Evolutionary conservation across 2,797 vertebrate species (phyloP).

Genomic region (Lacerta agilis): DNA sequence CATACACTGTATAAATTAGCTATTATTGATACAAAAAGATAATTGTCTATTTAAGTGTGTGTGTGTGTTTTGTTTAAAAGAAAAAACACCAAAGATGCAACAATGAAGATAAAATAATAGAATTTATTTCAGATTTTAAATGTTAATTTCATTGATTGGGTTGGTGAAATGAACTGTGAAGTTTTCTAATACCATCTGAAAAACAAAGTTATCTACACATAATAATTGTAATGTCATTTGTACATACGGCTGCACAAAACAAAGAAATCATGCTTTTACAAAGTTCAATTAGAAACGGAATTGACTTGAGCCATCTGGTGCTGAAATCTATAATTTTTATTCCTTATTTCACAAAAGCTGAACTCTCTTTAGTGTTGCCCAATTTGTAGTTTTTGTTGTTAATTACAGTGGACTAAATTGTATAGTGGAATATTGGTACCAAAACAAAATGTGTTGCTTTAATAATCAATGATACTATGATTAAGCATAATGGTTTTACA

Average conservation of each 20-base stretch:
- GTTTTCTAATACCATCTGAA: constrained; percentile 5
- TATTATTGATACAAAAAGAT: constrained; percentile 1
- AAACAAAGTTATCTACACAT: constrained; percentile 28
- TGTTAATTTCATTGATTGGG: constrained; percentile 24
- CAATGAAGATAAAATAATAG: constrained; percentile 11
- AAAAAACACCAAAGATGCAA: background rate
- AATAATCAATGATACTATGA: constrained; percentile 4
- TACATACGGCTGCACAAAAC: constrained; percentile 11
- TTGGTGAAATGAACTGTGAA: constrained; percentile 43
- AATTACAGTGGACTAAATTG: constrained; percentile 32
- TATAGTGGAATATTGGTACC: background rate
- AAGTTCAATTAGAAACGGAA: background rate
- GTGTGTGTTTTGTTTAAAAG: no score
- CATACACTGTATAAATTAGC: constrained; percentile 20
- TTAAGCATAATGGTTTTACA: background rate
- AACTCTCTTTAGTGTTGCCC: constrained; percentile 10
- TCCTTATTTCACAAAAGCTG: constrained; percentile 14
- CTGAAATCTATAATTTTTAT: constrained; percentile 39
- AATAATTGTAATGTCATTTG: constrained; percentile 30
- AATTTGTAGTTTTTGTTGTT: constrained; percentile 18
- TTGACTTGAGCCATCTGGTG: background rate
- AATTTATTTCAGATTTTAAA: constrained; percentile 22
- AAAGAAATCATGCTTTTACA: constrained; percentile 12
- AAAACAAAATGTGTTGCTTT: constrained; percentile 20
- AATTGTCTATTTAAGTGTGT: background rate